A percentile compares a stretch with the other conserved stretches of the same genome.
Evolutionary conservation across 2,113 vertebrate genomes (phyloP).

Genomic region (Heterotis niloticus): DNA sequence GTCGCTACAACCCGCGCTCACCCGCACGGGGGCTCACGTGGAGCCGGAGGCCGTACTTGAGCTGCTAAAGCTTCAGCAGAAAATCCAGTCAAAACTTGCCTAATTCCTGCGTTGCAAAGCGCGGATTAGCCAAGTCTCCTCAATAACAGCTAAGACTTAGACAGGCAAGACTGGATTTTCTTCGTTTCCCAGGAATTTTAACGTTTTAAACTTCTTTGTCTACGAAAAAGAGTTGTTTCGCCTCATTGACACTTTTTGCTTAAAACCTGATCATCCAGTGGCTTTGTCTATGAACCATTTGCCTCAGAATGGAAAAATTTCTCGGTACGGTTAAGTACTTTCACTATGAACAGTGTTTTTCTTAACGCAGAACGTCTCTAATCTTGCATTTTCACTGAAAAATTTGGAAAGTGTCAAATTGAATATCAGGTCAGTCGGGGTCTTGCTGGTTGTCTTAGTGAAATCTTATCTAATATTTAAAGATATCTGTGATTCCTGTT

Average conservation of each 20-base stretch:
- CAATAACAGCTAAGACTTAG: neutral
- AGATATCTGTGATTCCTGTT: neutral
- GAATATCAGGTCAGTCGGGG: neutral
- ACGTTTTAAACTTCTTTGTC: too few relatives aligned
- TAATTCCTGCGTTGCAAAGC: neutral
- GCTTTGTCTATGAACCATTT: too few relatives aligned
- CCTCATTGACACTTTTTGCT: too few relatives aligned
- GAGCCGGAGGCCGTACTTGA: too few relatives aligned
- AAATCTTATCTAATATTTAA: slow-evolving; percentile 5
- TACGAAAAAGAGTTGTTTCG: too few relatives aligned
- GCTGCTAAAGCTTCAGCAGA: neutral
- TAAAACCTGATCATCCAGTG: too few relatives aligned
- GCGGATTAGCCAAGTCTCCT: neutral
- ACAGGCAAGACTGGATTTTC: neutral
- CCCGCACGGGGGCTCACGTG: too few relatives aligned
- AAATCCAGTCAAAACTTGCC: slow-evolving; percentile 55
- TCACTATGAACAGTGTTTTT: too few relatives aligned
- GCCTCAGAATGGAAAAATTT: too few relatives aligned
- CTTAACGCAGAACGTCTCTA: too few relatives aligned
- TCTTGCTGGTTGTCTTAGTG: neutral
- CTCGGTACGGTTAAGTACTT: too few relatives aligned
- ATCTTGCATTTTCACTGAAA: neutral
- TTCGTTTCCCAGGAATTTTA: neutral
- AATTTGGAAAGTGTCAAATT: neutral
- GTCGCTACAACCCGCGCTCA: too few relatives aligned